Base-by-base conservation (phyloP, 2,113 vertebrate genomes). In the Cinclus cinclus region DNA sequence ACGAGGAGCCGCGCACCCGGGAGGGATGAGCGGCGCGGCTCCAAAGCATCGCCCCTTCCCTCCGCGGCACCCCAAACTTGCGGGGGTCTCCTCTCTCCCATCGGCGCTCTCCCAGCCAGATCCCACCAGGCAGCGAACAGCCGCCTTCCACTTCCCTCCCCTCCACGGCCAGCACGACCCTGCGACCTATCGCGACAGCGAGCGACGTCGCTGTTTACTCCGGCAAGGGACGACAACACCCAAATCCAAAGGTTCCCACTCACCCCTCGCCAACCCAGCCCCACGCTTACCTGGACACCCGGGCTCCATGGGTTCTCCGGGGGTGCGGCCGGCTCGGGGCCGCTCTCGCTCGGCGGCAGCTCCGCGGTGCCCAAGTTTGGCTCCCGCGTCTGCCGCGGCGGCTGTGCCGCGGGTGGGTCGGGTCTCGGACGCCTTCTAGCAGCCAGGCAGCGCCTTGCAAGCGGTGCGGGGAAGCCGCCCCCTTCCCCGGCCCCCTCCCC, bases 361-460 rank as follows among this genome's bases (percentile, higher is more conserved):
- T 95, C 35, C 49, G 74, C 83, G 20, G 41, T 9, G 46, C 60
- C 4, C 12, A 92, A 93, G 75, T 94, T 90, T 82, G 87, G 21
- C 88, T 87, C 58, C 50, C 67, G 76, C 50, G 19, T 71, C 42
- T 59, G 84, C 7, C 42, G 79, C 89, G 31, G 89, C 14, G 41
- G 77, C 89, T 94, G 91, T 96, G 94, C 88, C 90, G 83, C 86
- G 79, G 69, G 92, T 87, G 95, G 84, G 91, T 89, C 74, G 85
- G 62, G 84, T 83, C 89, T 84, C 90, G 83, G 73, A 92, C 94
- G 96, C 90, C 95, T 96, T 89, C 94, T 95, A 87, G 82, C 92
- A 92, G 96, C 50, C 74, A 79, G 83, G 94, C 86, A 92, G 89
- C 23, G 77, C 80, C 81, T 90, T 86, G 92, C 94, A 89, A 95